These are phyloP conservation scores for Hydroisotoma schaefferi DNA, from an alignment of 2,888 invertebrate species.

Conservation along the genomic window DNA sequence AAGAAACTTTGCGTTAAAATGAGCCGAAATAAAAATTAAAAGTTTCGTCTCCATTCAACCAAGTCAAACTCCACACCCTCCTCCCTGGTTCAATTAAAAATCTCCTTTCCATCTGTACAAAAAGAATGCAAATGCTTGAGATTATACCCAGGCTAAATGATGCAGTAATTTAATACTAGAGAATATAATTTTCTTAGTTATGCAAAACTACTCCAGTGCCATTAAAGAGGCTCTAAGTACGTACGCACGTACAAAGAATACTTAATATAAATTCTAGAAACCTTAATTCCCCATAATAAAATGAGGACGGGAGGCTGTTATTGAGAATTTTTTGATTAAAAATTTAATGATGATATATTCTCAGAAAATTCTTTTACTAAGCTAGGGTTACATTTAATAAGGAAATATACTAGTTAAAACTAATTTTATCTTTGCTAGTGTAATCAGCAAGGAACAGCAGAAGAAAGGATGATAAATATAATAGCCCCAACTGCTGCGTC, in stretches of 20 bases:
- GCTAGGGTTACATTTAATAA: conserved; percentile 6
- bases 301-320: neutral
- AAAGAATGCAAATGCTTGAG: no score
- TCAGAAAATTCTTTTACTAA: conserved; percentile 20
- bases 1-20: conserved; percentile 14
- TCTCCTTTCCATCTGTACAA: no score
- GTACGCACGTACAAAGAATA: neutral
- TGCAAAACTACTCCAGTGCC: no score
- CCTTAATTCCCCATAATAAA: conserved; percentile 14
- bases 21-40: conserved; percentile 30
- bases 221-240: neutral
- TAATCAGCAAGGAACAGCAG: no score
- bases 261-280: conserved; percentile 12
- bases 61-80: neutral
- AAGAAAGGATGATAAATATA: no score
- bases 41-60: conserved; percentile 14
- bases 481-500: no score
- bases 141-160: no score
- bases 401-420: conserved; percentile 16
- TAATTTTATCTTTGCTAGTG: no score
- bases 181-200: no score
- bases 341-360: conserved; percentile 48
- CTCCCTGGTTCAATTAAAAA: no score
- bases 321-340: conserved; percentile 44
- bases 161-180: no score